Evolutionary conservation across 2,888 invertebrate genomes (phyloP).

Genomic region (Encarsia formosa): DNA sequence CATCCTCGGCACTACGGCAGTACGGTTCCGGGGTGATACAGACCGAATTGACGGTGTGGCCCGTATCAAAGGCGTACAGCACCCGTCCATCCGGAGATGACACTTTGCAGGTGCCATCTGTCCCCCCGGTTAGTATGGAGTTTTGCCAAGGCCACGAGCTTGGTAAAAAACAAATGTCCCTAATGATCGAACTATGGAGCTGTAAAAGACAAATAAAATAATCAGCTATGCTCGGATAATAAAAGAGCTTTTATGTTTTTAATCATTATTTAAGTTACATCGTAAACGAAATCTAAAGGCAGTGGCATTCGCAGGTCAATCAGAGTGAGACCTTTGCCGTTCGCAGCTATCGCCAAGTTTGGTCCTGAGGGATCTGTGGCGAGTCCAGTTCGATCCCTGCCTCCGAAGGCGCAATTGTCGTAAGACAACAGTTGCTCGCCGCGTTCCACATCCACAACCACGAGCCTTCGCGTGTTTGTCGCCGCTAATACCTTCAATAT

Average conservation of each 20-base stretch:
- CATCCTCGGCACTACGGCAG: constrained; percentile 45
- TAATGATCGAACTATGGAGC: constrained; percentile 50
- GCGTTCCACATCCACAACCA: constrained; percentile 53
- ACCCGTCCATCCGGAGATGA: constrained; percentile 51
- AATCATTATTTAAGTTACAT: constrained; percentile 46
- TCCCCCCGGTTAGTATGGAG: constrained; percentile 48
- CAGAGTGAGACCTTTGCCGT: constrained; percentile 53
- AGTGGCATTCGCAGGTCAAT: constrained; percentile 54
- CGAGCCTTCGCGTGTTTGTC: constrained; percentile 51
- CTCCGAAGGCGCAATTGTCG: constrained; percentile 53
- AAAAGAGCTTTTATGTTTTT: neutral
- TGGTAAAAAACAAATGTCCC: constrained; percentile 52
- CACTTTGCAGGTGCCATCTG: constrained; percentile 51
- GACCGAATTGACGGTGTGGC: constrained; percentile 50
- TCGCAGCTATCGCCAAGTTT: constrained; percentile 52
- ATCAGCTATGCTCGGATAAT: neutral
- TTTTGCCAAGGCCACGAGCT: constrained; percentile 54
- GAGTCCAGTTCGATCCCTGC: constrained; percentile 50
- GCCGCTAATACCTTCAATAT: constrained; percentile 49
- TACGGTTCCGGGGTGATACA: constrained; percentile 52
- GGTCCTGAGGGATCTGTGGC: constrained; percentile 52
- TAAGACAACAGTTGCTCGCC: constrained; percentile 52
- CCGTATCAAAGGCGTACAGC: constrained; percentile 49
- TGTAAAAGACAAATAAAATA: constrained; percentile 25
- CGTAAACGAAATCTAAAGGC: constrained; percentile 53